phyloP scores from a whole-genome alignment of 1,140 invertebrate genomes.

The Drosophila subobscura region DNA sequence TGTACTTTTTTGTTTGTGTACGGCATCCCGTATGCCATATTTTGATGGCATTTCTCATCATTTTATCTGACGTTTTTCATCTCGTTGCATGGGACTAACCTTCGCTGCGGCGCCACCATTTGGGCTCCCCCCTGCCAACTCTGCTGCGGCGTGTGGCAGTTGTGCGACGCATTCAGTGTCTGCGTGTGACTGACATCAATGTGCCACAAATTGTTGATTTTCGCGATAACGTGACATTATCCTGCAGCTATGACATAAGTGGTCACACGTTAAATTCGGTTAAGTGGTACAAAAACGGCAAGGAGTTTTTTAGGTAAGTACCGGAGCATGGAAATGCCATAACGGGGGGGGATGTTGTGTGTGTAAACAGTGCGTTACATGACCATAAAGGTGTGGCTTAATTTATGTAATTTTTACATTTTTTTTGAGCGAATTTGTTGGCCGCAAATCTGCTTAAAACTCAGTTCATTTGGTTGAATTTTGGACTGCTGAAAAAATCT shows the following conservation, averaged over 20 bases:
- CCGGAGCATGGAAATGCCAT: neutral
- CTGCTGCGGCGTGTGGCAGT: slow-evolving; percentile 44
- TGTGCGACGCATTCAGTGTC: slow-evolving; percentile 72
- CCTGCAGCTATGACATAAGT: slow-evolving; percentile 86
- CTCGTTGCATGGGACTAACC: slow-evolving; percentile 44
- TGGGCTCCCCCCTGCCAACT: slow-evolving; percentile 1
- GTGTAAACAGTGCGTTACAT: neutral
- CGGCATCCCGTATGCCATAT: slow-evolving; percentile 21
- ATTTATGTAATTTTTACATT: no score
- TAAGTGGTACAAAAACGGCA: slow-evolving; percentile 91
- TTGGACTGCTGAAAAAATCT: no score
- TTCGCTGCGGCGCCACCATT: neutral
- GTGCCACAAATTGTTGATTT: slow-evolving; percentile 85
- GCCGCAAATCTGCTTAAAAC: no score
- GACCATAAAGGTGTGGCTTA: neutral
- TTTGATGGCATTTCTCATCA: slow-evolving; percentile 77
- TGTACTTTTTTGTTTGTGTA: no score
- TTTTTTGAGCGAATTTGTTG: no score
- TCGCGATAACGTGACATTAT: slow-evolving; percentile 84
- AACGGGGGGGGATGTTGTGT: neutral
- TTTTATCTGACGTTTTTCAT: slow-evolving; percentile 69
- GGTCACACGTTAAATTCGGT: slow-evolving; percentile 89
- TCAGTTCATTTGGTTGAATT: no score
- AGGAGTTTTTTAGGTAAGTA: slow-evolving; percentile 88
- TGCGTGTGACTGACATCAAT: slow-evolving; percentile 82